phyloP scores from a whole-genome alignment of 2,113 vertebrate species.

The Capreolus pygargus region DNA sequence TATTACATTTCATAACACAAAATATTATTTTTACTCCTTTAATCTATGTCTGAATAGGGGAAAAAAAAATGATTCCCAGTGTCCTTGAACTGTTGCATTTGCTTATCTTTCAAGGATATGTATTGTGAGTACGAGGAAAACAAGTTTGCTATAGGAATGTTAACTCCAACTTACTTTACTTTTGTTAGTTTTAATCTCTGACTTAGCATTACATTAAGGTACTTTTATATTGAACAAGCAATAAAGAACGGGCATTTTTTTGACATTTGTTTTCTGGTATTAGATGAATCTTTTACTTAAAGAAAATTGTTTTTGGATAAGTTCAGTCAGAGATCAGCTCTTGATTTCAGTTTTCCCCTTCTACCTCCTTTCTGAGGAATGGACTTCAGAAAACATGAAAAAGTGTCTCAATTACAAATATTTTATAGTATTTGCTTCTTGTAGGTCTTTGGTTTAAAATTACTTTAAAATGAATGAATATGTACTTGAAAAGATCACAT shows the following conservation, averaged over 20 bases:
- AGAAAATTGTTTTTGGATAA: conserved; percentile 24
- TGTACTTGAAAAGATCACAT: neutral
- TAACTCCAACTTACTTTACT: neutral
- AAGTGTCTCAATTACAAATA: neutral
- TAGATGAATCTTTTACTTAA: conserved; percentile 48
- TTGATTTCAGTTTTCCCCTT: neutral
- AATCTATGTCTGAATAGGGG: neutral
- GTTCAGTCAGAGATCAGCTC: neutral
- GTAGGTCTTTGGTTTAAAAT: neutral
- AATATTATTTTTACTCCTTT: neutral
- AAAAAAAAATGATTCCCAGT: neutral
- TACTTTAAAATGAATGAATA: neutral
- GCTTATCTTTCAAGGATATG: neutral
- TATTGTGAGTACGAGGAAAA: neutral
- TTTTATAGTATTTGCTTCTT: conserved; percentile 16
- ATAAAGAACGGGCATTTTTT: conserved; percentile 1
- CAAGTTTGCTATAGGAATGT: neutral
- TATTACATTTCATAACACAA: neutral
- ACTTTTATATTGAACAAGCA: neutral
- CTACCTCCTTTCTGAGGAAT: neutral
- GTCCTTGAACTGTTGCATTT: neutral
- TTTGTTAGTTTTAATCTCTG: conserved; percentile 1
- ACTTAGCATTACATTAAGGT: neutral
- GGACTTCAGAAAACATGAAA: neutral
- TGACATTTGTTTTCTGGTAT: conserved; percentile 33